phyloP scores from a whole-genome alignment of 2,113 vertebrate genomes.

The Halichoerus grypus region DNA sequence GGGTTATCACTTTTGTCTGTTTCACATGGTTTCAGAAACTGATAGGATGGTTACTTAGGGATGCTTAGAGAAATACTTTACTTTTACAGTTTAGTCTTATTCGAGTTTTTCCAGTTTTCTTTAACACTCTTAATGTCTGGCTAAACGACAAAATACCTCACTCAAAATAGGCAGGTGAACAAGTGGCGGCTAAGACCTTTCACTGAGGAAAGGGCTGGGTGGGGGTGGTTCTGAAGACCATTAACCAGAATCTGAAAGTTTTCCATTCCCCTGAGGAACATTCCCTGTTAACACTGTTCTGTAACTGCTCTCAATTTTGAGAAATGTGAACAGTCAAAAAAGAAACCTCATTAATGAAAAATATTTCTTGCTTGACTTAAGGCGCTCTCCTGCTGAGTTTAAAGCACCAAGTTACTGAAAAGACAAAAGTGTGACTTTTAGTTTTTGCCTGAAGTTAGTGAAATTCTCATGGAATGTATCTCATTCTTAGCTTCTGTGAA shows the following conservation, averaged over 20 bases:
- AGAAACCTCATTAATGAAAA: slow-evolving; percentile 64
- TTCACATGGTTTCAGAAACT: neutral
- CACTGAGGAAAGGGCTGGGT: neutral
- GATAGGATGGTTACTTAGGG: neutral
- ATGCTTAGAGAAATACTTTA: neutral
- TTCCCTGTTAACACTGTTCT: neutral
- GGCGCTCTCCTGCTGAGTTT: neutral
- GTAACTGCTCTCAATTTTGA: slow-evolving; percentile 22
- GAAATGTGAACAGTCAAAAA: slow-evolving; percentile 52
- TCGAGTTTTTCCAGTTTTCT: neutral
- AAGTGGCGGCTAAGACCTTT: neutral
- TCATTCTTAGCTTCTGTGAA: slow-evolving; percentile 23
- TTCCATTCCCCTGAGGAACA: neutral
- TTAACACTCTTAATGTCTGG: neutral
- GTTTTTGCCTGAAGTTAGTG: neutral
- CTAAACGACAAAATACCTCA: neutral
- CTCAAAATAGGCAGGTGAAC: neutral
- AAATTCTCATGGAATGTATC: neutral
- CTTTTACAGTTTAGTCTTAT: neutral
- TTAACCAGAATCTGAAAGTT: neutral
- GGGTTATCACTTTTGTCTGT: neutral
- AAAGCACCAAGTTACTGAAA: slow-evolving; percentile 52
- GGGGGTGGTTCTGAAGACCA: neutral
- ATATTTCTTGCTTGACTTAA: slow-evolving; percentile 60
- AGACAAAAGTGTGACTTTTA: slow-evolving; percentile 1